Evolutionary conservation across 2,797 vertebrate genomes (phyloP), one percentile per base, ranked within the genome.

Genomic region (Parauchenoglanis ngamensis): DNA sequence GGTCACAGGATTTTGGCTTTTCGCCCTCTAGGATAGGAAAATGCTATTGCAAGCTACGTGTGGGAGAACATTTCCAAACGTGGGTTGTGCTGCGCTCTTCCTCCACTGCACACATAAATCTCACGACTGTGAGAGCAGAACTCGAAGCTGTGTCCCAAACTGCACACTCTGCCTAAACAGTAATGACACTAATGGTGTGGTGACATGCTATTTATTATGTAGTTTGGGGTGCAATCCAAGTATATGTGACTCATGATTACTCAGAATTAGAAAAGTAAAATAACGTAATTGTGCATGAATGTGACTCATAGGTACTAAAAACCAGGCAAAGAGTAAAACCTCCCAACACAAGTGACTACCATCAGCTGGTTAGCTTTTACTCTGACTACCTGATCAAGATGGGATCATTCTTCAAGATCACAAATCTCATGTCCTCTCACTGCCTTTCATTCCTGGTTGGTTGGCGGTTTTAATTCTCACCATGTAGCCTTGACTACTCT

Each of bases 81-180:
- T 65, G 44, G 80, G 44, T 49, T 82, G 79, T 67, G 13, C 44
- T 65, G 59, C 13, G 52, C 79, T 81, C 12, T 46, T 81, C 23
- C 44, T 28, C 61, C 44, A 31, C 61, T 67, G 54, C 40, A 23
- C 31, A 5, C 5, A 44, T 59, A 21, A 28, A 21, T 49, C 59
- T 67, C 15, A 31, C 1, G 3, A 28, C 80, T 82, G 11, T 44
- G 23, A 44, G 21, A 13, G 77, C 56, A 79, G 12, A 61, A 44
- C 78, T 44, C 31, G 4, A 80, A 80, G 57, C 77, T 31, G 7
- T 31, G n/a, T 21, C 49, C 46, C 2, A 28, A 28, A 28, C 25
- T 59, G 5, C 78, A 63, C 35, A 44, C 35, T 44, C 44, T 44
- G 12, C 1, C 19, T 61, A 40, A 25, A 59, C 21, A 78, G 72